These are phyloP conservation scores for Crenuchus spilurus DNA, from an alignment of 2,797 vertebrate genomes.

Conservation along the genomic window DNA sequence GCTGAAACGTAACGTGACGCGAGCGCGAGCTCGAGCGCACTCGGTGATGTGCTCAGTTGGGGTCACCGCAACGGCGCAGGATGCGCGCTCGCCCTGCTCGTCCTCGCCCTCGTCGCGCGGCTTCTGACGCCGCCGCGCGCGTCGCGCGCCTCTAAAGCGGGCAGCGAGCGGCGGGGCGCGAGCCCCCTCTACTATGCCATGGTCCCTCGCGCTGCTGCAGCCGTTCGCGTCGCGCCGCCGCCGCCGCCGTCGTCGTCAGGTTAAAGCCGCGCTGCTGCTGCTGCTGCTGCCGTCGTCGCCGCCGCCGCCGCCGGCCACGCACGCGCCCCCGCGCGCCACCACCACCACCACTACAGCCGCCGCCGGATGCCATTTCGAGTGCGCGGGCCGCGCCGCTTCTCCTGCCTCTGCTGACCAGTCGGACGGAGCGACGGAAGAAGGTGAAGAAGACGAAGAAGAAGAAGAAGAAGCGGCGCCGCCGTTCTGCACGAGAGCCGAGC, in stretches of 20 bases:
- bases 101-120: slow-evolving; percentile 61
- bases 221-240: slow-evolving; percentile 80
- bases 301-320: slow-evolving; percentile 67
- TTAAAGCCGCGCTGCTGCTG: slow-evolving; percentile 84
- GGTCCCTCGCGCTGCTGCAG: slow-evolving; percentile 90
- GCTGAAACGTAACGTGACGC: slow-evolving; percentile 66
- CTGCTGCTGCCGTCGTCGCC: background rate
- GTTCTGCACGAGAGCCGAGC: slow-evolving; percentile 87
- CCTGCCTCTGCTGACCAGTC: background rate
- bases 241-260: slow-evolving; percentile 69
- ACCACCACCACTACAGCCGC: too few species aligned
- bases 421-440: background rate
- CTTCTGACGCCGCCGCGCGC: slow-evolving; percentile 71
- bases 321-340: background rate
- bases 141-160: slow-evolving; percentile 7
- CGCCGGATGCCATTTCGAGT: background rate
- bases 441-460: background rate
- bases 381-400: background rate
- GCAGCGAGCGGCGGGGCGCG: slow-evolving; percentile 1
- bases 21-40: slow-evolving; percentile 64
- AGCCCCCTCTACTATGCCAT: slow-evolving; percentile 84
- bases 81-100: slow-evolving; percentile 60
- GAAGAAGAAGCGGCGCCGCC: slow-evolving; percentile 87
- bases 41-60: slow-evolving; percentile 69
- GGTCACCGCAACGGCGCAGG: slow-evolving; percentile 75